These are phyloP conservation scores for Caprella mutica DNA, from an alignment of 2,888 invertebrate genomes.

Conservation along the genomic window DNA sequence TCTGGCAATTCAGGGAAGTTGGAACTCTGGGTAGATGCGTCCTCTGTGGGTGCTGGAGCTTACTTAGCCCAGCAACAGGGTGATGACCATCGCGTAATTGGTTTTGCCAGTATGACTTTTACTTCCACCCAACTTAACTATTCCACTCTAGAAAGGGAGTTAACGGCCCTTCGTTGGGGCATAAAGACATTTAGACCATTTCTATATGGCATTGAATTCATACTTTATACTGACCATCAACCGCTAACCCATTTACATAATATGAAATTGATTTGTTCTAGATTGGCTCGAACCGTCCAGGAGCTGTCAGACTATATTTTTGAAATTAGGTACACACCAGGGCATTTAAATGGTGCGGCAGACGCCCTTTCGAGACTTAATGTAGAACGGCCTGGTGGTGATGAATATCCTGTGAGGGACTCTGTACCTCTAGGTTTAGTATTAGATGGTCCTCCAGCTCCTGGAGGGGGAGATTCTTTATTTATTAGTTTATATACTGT, in stretches of 20 bases:
- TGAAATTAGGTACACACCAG: background rate
- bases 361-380: background rate
- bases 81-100: background rate
- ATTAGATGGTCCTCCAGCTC: background rate
- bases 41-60: background rate
- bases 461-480: background rate
- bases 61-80: background rate
- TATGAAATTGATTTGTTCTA: background rate
- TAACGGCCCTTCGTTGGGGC: background rate
- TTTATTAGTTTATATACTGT: background rate
- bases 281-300: background rate
- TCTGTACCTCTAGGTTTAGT: background rate
- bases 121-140: background rate
- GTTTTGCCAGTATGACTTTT: slow-evolving; percentile 2
- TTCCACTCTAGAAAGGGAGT: background rate
- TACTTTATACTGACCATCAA: background rate
- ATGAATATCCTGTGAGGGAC: too few species aligned
- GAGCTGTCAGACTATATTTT: background rate
- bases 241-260: background rate
- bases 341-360: background rate
- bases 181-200: background rate
- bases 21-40: background rate
- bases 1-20: background rate
- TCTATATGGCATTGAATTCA: background rate
- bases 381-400: background rate